Evolutionary conservation across 2,888 invertebrate genomes (phyloP), one percentile per base, ranked within the genome.

Genomic region (Clusia tigrina): DNA sequence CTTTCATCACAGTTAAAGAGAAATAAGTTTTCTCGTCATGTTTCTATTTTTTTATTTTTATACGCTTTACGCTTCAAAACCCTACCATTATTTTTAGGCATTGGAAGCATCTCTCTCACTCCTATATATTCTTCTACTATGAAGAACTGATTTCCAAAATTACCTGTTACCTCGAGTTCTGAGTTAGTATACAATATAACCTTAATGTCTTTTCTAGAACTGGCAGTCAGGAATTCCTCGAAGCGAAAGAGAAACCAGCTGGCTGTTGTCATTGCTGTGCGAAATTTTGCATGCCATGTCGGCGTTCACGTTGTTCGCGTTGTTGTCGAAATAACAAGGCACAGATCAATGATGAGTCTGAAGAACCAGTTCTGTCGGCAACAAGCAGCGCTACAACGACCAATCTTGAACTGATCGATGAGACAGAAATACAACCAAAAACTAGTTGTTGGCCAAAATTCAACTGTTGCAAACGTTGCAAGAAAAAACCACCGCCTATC

Each of bases 391-490:
- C 80, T 59, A 68, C 71, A 17, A 74, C 79, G 51, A 77, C 81
- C 42, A 77, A 77, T 63, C 64, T 80, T 23, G 75, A 79, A 62
- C 68, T 81, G 62, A 67, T 81, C 23, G 75, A 83, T 67, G 83
- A 83, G 67, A 68, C 68, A 60, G 72, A 73, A 57, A 54, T 64
- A 20, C 58, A 63, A n/a, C 10, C 42, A 62, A 79, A 77, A 62
- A 62, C 69, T 18, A 76, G 78, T 54, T 83, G 82, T 59, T 84
- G 83, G 83, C 78, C 78, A 60, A 77, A 73, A 58, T 69, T 81
- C 17, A 81, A 75, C 66, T 84, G 84, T 62, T 85, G 85, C 71
- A 85, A 83, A 67, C 77, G 83, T 22, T 74, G 85, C 60, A 72
- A 69, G 86, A 82, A 82, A 1, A 86, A 87, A 63, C 81, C 22